Conservation (phyloP, 2,797 vertebrate genomes). For the Sciaenops ocellatus region DNA sequence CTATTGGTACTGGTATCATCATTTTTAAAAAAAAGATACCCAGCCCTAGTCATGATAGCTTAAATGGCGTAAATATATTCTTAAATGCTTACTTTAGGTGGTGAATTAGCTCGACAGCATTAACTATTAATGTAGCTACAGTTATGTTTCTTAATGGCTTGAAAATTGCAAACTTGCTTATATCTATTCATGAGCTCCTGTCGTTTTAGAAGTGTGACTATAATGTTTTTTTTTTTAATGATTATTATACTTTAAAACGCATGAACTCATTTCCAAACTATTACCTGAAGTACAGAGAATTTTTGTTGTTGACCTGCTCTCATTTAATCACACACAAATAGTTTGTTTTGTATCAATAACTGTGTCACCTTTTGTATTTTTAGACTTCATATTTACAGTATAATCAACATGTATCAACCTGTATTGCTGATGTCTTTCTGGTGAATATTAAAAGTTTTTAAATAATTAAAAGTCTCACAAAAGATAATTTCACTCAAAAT, state of each 20-base stretch:
- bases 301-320: neutral
- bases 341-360: neutral
- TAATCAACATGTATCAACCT: constrained; percentile 23
- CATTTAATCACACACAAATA: neutral
- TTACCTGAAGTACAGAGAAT: neutral
- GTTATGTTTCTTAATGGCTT: neutral
- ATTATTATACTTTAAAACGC: constrained; percentile 1
- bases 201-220: neutral
- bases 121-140: neutral
- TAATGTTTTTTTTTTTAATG: neutral
- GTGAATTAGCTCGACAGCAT: neutral
- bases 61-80: neutral
- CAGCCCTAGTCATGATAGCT: neutral
- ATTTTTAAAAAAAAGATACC: too few relatives aligned
- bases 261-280: neutral
- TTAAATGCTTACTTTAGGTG: neutral
- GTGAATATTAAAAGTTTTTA: constrained; percentile 40
- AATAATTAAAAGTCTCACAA: neutral
- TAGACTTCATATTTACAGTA: neutral
- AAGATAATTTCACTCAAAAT: constrained; percentile 28
- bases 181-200: neutral
- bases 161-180: neutral
- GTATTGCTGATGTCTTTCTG: neutral
- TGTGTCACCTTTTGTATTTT: neutral
- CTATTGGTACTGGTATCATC: too few relatives aligned